Conservation (phyloP, 2,797 vertebrate species). For the Pristis pectinata region DNA sequence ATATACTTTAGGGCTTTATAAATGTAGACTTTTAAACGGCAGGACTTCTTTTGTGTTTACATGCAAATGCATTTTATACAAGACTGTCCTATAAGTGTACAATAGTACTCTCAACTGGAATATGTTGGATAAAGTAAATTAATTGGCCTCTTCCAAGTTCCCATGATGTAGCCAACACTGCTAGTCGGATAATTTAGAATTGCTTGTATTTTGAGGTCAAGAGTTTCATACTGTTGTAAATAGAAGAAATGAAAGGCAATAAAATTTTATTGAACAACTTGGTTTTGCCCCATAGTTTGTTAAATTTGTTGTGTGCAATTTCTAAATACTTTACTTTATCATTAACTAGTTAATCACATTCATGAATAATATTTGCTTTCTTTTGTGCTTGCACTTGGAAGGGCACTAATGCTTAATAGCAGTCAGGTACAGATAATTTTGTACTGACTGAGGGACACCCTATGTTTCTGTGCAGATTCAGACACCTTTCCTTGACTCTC, state of each 20-base stretch:
- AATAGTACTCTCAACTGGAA: conserved; percentile 70
- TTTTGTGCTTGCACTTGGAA: conserved; percentile 80
- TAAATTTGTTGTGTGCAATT: conserved; percentile 59
- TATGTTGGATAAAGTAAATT: conserved; percentile 57
- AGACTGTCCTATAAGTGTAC: conserved; percentile 76
- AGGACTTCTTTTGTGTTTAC: conserved; percentile 88
- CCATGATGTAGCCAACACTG: conserved; percentile 65
- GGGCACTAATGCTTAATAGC: conserved; percentile 90
- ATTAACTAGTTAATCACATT: conserved; percentile 82
- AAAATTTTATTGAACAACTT: conserved; percentile 92
- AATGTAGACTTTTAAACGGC: conserved; percentile 74
- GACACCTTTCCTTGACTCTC: conserved; percentile 60
- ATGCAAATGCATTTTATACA: conserved; percentile 85
- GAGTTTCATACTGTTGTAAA: conserved; percentile 83
- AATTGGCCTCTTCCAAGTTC: conserved; percentile 61
- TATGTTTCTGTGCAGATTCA: conserved; percentile 56
- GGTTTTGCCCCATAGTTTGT: conserved; percentile 74
- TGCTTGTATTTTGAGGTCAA: conserved; percentile 81
- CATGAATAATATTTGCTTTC: conserved; percentile 73
- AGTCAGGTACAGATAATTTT: conserved; percentile 67
- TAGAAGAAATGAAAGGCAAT: conserved; percentile 95
- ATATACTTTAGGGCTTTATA: conserved; percentile 86
- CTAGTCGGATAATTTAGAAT: conserved; percentile 71
- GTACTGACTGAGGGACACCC: conserved; percentile 64
- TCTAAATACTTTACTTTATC: conserved; percentile 75